Base-by-base conservation (phyloP, 1,140 invertebrate genomes). In the Marisa cornuarietis region DNA sequence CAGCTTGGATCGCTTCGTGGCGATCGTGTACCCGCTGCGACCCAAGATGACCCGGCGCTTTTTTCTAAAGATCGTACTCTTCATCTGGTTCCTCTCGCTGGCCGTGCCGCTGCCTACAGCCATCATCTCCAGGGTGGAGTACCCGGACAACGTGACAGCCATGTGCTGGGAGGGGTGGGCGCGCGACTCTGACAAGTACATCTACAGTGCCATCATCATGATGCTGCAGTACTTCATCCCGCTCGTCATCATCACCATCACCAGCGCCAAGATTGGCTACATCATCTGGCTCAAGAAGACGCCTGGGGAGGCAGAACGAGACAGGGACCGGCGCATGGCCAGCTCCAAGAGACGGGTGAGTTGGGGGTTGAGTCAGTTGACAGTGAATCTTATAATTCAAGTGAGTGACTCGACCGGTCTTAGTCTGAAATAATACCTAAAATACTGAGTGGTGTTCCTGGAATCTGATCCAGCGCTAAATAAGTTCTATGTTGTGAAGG, bases 1-100 rank as follows among this genome's bases (percentile, higher is more conserved):
- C 96, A 96, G 95, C 80, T 96, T 96, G 0, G 97, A 99, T 71
- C 93, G 97, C n/a, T 99, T 98, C 89, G 95, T 98, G n/a, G 97
- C 97, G 1, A 97, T 99, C 0, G 94, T 97, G 92, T 95, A 95
- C 92, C 96, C 96, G 0, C 89, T 98, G 49, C 92, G 93, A 83
- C 96, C 96, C 2, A 92, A 95, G 54, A 93, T 97, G 85, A 94
- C 95, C 22, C 95, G 95, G 85, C 93, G 91, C 81, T 93, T 93
- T 84, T 94, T 94, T 1, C 93, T 94, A 79, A 88, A 94, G 61
- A 93, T 95, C 68, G 96, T 97, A 42, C 90, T 92, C 1, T 91
- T 92, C 9, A 94, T 96, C 11, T 97, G 96, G 96, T 66, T 90
- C 2, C 92, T 97, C n/a, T 83, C 86, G 4, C 79, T 85, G 22